Conservation (phyloP, 2,888 invertebrate species). For the Microplitis manilae region DNA sequence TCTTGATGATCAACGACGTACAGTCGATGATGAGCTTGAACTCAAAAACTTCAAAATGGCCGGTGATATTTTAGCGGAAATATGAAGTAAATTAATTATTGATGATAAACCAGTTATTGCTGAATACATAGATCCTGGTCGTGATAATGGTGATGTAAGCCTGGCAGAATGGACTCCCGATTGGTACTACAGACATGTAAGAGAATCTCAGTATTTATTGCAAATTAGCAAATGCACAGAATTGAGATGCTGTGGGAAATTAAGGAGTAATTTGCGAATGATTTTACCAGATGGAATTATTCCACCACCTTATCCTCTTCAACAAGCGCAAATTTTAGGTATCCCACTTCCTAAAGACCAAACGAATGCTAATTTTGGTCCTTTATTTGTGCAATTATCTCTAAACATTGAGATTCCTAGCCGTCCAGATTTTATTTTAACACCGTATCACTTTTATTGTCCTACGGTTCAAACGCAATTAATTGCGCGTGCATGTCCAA, state of each 20-base stretch:
- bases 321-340: background rate
- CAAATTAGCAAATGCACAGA: conserved; percentile 28
- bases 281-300: conserved; percentile 3
- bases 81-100: too few relatives aligned
- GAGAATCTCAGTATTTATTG: too few relatives aligned
- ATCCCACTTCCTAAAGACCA: background rate
- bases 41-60: too few relatives aligned
- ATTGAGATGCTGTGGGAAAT: conserved; percentile 27
- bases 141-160: too few relatives aligned
- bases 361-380: too few relatives aligned
- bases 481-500: conserved; percentile 17
- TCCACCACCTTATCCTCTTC: conserved; percentile 11
- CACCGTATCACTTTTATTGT: conserved; percentile 14
- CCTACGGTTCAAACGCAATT: conserved; percentile 16
- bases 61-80: too few relatives aligned
- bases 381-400: conserved; percentile 4
- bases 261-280: conserved; percentile 10
- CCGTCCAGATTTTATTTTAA: background rate
- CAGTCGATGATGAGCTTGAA: too few relatives aligned
- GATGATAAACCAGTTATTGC: too few relatives aligned
- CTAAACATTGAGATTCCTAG: background rate
- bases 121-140: too few relatives aligned
- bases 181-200: too few relatives aligned
- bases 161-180: too few relatives aligned
- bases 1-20: too few relatives aligned